phyloP scores from a whole-genome alignment of 2,888 invertebrate genomes.

The Imbricaverruca yamaguchii region DNA sequence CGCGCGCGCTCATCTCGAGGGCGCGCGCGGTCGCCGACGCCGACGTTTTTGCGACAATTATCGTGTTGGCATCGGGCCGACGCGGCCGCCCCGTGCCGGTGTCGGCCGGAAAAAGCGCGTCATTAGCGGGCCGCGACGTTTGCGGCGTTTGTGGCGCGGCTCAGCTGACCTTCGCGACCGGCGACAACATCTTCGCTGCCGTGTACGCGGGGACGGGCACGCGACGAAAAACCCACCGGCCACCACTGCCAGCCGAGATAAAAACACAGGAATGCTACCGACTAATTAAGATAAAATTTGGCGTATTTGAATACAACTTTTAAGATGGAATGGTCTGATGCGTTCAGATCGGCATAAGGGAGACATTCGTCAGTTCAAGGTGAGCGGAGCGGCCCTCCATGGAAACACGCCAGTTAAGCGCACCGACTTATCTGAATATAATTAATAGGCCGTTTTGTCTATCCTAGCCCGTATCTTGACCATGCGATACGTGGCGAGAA shows the following conservation, averaged over 20 bases:
- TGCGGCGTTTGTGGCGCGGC: neutral
- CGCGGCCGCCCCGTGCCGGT: neutral
- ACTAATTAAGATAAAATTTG: conserved; percentile 21
- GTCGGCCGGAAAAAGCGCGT: neutral
- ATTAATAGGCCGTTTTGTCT: neutral
- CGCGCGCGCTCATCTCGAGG: neutral
- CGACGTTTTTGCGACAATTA: neutral
- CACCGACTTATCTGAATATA: neutral
- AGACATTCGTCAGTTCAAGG: conserved; percentile 1
- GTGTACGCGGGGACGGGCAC: neutral
- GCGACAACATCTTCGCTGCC: neutral
- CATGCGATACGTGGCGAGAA: neutral
- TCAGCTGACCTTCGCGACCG: neutral
- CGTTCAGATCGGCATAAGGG: neutral
- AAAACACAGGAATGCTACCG: neutral
- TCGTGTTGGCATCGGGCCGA: neutral
- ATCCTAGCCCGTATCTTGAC: neutral
- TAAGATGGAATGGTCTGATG: conserved; percentile 20
- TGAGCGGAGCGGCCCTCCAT: neutral
- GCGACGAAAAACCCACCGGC: conserved; percentile 13
- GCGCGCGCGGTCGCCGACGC: neutral
- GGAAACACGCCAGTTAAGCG: neutral
- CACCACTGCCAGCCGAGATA: neutral
- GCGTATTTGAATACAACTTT: conserved; percentile 11
- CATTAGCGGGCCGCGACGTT: neutral